Base-by-base conservation (phyloP, 1,140 invertebrate genomes). In the Drosophila eugracilis region DNA sequence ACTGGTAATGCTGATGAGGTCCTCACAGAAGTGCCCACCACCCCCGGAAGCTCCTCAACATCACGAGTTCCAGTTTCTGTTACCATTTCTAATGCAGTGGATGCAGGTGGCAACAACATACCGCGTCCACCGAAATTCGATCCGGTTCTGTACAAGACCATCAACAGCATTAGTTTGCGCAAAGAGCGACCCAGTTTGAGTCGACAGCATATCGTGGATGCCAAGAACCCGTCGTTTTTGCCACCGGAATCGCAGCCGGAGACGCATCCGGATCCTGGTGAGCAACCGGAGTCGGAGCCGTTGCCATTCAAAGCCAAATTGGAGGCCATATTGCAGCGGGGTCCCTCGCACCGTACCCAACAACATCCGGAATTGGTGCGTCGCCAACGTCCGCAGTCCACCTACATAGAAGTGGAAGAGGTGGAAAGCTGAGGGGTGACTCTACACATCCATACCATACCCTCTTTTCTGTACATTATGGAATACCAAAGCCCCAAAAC, bases 121-220 rank as follows among this genome's bases (percentile, higher is more conserved):
- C 90, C 90, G 32, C 85, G 74, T 53, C 73, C 90, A 22, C 90
- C 90, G 32, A 91, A 91, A 88, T 91, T 91, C 67, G 90, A 91
- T 89, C 89, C 90, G 49, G 59, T 89, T 42, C 55, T 91, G 37
- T 91, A 91, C 63, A 91, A 89, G 79, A 91, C 90, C 62, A 86
- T 91, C 53, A 90, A 88, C 67, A 90, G 75, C 69, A 72, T 88
- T 71, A 78, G 79, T 75, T 81, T 69, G 49, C 70, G 67, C 54
- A 91, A 90, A 75, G 81, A 91, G 67, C 80, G 89, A 72, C 89
- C 89, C 45, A 89, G 78, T 77, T 75, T 91, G 59, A 76, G 55
- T 19, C 74, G 72, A 22, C 81, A 66, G 24, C 41, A 62, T 24
- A 70, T 80, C 15, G 76, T 74, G 32, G 80, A 85, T 59, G 77